Evolutionary conservation across 2,888 invertebrate species (phyloP).

Genomic region (Orchestes rusci): DNA sequence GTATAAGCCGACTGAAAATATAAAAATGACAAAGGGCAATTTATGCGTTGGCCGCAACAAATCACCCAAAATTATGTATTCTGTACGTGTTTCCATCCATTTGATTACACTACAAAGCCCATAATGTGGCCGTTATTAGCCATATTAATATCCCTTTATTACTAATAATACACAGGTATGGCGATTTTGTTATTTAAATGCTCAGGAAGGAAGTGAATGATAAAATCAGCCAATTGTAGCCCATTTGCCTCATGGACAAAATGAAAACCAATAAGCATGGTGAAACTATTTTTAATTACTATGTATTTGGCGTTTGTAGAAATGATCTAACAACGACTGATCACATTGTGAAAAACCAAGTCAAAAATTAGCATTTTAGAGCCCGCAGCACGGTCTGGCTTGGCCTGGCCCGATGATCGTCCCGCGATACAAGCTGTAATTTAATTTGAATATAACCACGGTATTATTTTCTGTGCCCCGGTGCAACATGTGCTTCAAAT

Average conservation of each 20-base stretch:
- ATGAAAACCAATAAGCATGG: constrained; percentile 18
- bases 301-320: too few species aligned
- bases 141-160: constrained; percentile 24
- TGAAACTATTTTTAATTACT: too few species aligned
- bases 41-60: too few species aligned
- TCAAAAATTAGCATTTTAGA: constrained; percentile 19
- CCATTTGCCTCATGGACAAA: constrained; percentile 20
- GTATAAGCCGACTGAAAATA: too few species aligned
- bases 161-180: constrained; percentile 19
- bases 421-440: constrained; percentile 28
- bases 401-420: constrained; percentile 15
- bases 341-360: too few species aligned
- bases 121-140: constrained; percentile 20
- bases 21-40: too few species aligned
- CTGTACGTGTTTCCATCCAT: constrained; percentile 8
- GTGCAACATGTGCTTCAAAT: constrained; percentile 39
- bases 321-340: too few species aligned
- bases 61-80: constrained; percentile 13
- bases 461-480: constrained; percentile 31
- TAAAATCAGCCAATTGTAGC: constrained; percentile 18
- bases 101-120: constrained; percentile 11
- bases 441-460: constrained; percentile 37
- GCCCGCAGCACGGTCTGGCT: constrained; percentile 15
- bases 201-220: constrained; percentile 23
- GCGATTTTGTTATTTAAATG: constrained; percentile 23